phyloP scores from a whole-genome alignment of 2,888 invertebrate species.

The Achlya flavicornis region DNA sequence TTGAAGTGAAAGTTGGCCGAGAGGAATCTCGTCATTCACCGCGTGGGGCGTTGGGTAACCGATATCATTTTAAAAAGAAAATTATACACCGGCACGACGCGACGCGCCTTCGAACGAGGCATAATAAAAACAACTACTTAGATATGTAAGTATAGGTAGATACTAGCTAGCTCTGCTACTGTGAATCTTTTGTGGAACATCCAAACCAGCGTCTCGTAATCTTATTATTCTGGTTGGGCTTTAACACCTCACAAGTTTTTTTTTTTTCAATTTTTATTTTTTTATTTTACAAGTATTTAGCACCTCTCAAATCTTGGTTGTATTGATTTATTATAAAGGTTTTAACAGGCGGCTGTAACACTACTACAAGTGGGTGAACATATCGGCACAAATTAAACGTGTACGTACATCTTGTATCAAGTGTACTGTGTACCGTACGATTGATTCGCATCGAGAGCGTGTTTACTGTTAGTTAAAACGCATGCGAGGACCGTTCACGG shows the following conservation, averaged over 20 bases:
- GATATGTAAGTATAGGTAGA: neutral
- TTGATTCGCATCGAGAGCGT: slow-evolving; percentile 65
- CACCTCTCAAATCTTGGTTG: too few species aligned
- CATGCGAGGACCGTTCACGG: slow-evolving; percentile 51
- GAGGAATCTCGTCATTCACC: slow-evolving; percentile 71
- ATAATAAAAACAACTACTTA: slow-evolving; percentile 19
- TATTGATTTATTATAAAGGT: too few species aligned
- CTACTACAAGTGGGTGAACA: slow-evolving; percentile 37
- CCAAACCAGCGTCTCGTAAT: neutral
- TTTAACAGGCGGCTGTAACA: neutral
- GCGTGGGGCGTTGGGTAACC: slow-evolving; percentile 64
- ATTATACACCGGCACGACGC: slow-evolving; percentile 45
- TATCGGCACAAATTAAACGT: slow-evolving; percentile 44
- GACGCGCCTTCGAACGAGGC: slow-evolving; percentile 28
- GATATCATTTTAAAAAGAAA: slow-evolving; percentile 66
- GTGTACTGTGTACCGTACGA: slow-evolving; percentile 59
- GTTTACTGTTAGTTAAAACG: slow-evolving; percentile 57
- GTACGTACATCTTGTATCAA: slow-evolving; percentile 54
- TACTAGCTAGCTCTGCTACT: neutral
- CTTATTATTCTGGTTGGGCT: neutral
- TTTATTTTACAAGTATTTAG: too few species aligned
- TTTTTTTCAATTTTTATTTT: too few species aligned
- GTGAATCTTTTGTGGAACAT: neutral
- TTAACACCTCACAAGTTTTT: too few species aligned
- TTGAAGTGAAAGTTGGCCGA: slow-evolving; percentile 79